Conservation (phyloP, 2,888 invertebrate species). For the Hyppa rectilinea region DNA sequence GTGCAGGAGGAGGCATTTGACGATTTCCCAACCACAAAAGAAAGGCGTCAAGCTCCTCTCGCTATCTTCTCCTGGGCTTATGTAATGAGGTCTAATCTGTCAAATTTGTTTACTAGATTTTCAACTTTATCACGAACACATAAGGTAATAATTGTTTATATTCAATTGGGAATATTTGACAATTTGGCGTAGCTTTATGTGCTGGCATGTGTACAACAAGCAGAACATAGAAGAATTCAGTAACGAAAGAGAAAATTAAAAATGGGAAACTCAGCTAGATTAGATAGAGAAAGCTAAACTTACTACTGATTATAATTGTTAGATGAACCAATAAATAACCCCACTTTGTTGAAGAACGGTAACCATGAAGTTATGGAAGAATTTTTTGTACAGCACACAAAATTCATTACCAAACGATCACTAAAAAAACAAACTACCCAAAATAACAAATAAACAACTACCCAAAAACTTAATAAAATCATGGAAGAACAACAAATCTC, state of each 20-base stretch:
- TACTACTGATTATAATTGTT: not conserved
- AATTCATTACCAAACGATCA: not conserved
- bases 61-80: too few species aligned
- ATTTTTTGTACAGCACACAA: not conserved
- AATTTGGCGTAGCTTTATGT: too few species aligned
- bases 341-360: not conserved
- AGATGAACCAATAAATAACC: not conserved
- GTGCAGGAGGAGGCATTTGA: too few species aligned
- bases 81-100: too few species aligned
- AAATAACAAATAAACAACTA: slow-evolving; percentile 16
- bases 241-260: not conserved
- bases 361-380: not conserved
- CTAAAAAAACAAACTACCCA: too few species aligned
- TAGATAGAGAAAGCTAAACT: not conserved
- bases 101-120: too few species aligned
- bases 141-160: too few species aligned
- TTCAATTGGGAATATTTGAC: too few species aligned
- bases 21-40: too few species aligned
- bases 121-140: too few species aligned
- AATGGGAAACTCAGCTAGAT: not conserved
- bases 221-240: not conserved
- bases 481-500: slow-evolving; percentile 57
- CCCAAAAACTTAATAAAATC: slow-evolving; percentile 56
- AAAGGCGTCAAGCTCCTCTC: too few species aligned
- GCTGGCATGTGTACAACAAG: too few species aligned